A percentile compares a stretch with the other conserved stretches of the same genome.
These are phyloP conservation scores for Archivesica marissinica DNA, from an alignment of 1,140 invertebrate species.

Conservation along the genomic window DNA sequence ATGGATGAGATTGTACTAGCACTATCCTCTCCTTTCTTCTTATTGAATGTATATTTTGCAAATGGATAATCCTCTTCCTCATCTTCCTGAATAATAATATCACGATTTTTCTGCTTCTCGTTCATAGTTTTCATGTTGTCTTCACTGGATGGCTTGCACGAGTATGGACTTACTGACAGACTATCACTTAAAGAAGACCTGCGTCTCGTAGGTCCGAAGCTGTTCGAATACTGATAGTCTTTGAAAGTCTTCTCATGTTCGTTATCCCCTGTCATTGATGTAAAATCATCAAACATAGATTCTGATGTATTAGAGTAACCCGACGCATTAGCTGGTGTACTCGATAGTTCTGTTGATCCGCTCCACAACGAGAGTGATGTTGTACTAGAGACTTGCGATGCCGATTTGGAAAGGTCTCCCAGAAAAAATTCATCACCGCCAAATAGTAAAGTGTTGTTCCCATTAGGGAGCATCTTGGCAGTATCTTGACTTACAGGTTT, in stretches of 20 bases:
- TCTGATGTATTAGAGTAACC: background rate
- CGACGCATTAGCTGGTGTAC: conserved; percentile 5
- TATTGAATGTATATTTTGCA: conserved; percentile 72
- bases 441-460: background rate
- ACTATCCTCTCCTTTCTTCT: conserved; percentile 49
- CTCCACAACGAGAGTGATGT: conserved; percentile 7
- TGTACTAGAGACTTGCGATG: conserved; percentile 13
- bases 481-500: background rate
- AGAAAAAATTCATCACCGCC: background rate
- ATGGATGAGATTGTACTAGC: conserved; percentile 10
- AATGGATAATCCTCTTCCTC: conserved; percentile 71
- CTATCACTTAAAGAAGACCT: conserved; percentile 1
- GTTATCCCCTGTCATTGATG: background rate
- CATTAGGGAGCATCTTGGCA: background rate
- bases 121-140: conserved; percentile 33
- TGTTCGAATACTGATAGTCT: background rate
- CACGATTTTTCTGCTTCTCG: conserved; percentile 36
- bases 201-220: background rate
- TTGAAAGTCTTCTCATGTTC: background rate
- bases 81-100: conserved; percentile 65
- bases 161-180: conserved; percentile 3
- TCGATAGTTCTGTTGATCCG: conserved; percentile 22
- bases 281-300: conserved; percentile 24
- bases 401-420: background rate
- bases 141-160: background rate